phyloP scores from a whole-genome alignment of 2,797 vertebrate genomes.

The Hemitrygon akajei region DNA sequence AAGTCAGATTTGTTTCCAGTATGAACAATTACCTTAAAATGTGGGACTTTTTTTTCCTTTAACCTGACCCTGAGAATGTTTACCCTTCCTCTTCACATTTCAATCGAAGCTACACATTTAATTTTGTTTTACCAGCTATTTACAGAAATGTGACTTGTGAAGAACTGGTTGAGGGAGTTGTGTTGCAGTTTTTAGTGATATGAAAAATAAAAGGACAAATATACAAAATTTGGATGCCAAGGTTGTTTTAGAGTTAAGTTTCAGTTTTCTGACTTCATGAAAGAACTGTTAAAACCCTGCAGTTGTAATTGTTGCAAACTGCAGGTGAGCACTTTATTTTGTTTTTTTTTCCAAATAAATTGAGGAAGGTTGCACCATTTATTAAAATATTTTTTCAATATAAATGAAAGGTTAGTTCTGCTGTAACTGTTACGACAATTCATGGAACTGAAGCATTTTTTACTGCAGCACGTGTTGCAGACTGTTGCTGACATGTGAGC shows the following conservation, averaged over 20 bases:
- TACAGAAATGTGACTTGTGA: conserved; percentile 9
- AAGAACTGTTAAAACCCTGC: conserved; percentile 37
- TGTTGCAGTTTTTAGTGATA: conserved; percentile 26
- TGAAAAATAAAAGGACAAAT: conserved; percentile 31
- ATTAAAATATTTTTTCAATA: conserved; percentile 11
- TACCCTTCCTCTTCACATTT: neutral
- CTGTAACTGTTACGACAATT: conserved; percentile 30
- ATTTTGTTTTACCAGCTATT: conserved; percentile 20
- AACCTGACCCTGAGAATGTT: neutral
- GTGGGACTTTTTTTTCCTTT: neutral
- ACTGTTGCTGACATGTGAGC: conserved; percentile 34
- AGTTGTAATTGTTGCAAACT: conserved; percentile 22
- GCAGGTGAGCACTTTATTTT: conserved; percentile 37
- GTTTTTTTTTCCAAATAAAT: neutral
- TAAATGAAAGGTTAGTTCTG: conserved; percentile 30
- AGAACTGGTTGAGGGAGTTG: conserved; percentile 4
- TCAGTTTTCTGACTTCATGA: conserved; percentile 22
- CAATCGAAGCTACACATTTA: neutral
- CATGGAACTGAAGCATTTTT: neutral
- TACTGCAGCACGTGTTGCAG: neutral
- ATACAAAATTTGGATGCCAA: conserved; percentile 24
- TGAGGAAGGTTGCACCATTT: conserved; percentile 33
- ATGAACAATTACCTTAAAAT: neutral
- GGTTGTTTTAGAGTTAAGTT: neutral
- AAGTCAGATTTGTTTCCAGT: neutral